phyloP scores from a whole-genome alignment of 35 echinoderm and acorn worm species.

The Strongylocentrotus purpuratus region DNA sequence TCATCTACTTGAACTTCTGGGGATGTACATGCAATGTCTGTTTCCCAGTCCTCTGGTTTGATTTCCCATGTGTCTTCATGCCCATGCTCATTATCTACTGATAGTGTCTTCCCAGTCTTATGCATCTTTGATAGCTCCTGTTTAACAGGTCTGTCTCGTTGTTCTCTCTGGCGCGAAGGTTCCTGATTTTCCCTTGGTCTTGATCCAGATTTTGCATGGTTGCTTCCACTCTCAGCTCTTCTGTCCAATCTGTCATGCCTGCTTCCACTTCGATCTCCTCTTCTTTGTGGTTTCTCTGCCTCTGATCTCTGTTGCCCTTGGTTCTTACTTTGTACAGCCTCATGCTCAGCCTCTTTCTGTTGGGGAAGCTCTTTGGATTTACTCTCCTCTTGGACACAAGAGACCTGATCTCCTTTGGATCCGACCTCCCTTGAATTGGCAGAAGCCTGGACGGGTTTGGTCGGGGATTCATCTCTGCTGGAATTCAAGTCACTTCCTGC shows the following conservation, averaged over 20 bases:
- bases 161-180: background rate
- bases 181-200: conserved; percentile 11
- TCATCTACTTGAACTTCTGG: background rate
- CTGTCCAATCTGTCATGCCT: background rate
- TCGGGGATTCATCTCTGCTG: conserved; percentile 28
- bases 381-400: background rate
- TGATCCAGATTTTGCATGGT: background rate
- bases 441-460: conserved; percentile 3
- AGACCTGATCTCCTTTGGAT: background rate
- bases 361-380: background rate
- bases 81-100: background rate
- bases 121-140: background rate
- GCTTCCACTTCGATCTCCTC: background rate
- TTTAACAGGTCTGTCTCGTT: background rate
- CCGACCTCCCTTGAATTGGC: background rate
- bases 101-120: background rate
- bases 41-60: conserved; percentile 33
- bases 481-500: conserved; percentile 31
- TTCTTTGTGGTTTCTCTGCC: background rate
- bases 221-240: background rate
- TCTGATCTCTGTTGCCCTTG: background rate
- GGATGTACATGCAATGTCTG: background rate
- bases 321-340: background rate
- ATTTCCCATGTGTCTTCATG: conserved; percentile 32
- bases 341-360: background rate